Conservation (phyloP, 2,797 vertebrate genomes). For the Galagoides demidoff region DNA sequence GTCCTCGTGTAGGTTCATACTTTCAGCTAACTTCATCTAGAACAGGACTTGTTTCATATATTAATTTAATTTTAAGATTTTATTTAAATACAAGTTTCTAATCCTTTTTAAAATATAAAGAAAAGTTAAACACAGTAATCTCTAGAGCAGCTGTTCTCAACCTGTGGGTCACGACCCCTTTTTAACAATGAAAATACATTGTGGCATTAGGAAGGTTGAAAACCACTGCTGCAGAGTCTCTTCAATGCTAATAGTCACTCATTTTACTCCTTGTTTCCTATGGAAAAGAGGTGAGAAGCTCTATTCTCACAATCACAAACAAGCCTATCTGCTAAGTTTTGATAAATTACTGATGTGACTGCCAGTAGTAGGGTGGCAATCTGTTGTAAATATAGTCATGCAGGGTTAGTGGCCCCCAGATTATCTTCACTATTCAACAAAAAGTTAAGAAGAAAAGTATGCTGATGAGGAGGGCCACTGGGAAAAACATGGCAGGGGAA, state of each 20-base stretch:
- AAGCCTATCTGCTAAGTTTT: neutral
- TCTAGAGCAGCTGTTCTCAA: neutral
- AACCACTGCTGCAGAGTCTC: neutral
- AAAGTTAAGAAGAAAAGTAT: neutral
- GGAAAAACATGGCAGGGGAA: neutral
- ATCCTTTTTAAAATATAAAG: neutral
- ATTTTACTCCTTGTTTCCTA: neutral
- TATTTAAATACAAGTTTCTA: neutral
- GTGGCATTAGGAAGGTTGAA: too few species aligned
- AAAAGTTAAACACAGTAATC: neutral
- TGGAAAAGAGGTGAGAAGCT: neutral
- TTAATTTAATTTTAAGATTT: conserved; percentile 23
- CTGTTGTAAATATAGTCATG: neutral
- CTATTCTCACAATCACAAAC: neutral
- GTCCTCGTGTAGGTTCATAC: neutral
- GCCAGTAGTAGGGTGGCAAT: neutral
- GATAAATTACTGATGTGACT: neutral
- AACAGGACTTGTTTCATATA: neutral
- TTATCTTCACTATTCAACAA: neutral
- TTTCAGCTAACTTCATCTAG: neutral
- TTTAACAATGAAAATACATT: too few species aligned
- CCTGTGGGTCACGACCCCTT: too few species aligned
- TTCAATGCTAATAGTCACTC: neutral
- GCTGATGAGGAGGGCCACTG: neutral
- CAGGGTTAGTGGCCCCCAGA: neutral